A percentile compares a stretch with the other conserved stretches of the same genome.
Evolutionary conservation across 35 echinoderm and acorn worm species (phyloP).

Genomic region (Holothuria glaberrima): DNA sequence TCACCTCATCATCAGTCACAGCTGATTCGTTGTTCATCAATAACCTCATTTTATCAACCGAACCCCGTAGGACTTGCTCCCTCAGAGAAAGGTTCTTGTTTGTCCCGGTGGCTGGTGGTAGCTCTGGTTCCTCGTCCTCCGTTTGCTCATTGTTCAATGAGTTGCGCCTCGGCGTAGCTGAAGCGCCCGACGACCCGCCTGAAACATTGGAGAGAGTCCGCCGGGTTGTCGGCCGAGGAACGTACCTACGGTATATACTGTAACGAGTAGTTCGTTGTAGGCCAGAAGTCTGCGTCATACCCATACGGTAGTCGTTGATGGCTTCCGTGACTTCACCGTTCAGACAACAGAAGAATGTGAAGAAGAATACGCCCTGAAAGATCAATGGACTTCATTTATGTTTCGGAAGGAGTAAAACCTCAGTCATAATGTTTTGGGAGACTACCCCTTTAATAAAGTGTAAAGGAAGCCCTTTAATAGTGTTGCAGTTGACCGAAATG

Average conservation of each 20-base stretch:
- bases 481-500: too few species aligned
- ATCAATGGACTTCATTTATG: neutral
- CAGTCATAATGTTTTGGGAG: too few species aligned
- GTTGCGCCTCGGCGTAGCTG: slow-evolving; percentile 16
- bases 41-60: slow-evolving; percentile 39
- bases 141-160: slow-evolving; percentile 26
- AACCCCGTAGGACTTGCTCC: slow-evolving; percentile 23
- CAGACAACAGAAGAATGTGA: slow-evolving; percentile 90
- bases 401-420: too few species aligned
- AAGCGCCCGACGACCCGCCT: neutral
- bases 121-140: slow-evolving; percentile 10
- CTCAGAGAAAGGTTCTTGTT: slow-evolving; percentile 21
- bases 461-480: too few species aligned
- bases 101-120: neutral
- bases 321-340: slow-evolving; percentile 86
- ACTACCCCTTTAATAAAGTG: too few species aligned
- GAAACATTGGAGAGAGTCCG: slow-evolving; percentile 49
- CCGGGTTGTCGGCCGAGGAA: slow-evolving; percentile 59
- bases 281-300: slow-evolving; percentile 68
- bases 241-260: slow-evolving; percentile 91
- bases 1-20: too few species aligned
- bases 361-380: slow-evolving; percentile 94
- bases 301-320: slow-evolving; percentile 79
- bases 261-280: slow-evolving; percentile 89
- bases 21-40: neutral